Base-by-base conservation (phyloP, 2,888 invertebrate genomes). In the Clivina fossor region DNA sequence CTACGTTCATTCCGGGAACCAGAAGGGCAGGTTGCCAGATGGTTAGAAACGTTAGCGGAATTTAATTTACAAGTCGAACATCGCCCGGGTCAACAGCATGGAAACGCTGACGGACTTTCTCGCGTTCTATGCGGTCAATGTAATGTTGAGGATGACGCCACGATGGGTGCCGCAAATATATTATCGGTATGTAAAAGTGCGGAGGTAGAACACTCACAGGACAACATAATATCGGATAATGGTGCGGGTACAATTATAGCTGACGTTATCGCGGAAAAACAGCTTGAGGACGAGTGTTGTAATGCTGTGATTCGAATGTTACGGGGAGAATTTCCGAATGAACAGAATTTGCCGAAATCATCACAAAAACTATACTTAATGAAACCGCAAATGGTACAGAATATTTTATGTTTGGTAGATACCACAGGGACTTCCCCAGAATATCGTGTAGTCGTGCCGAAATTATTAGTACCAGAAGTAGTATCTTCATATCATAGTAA, bases 71-170 rank as follows among this genome's bases (percentile, higher is more conserved):
- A 60, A n/a, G 49, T 64, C 5, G n/a, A 48, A 3, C 58, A 62
- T 43, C 20, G 62, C 3, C 15, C 54, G 1, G 61, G 63, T 61
- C 63, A 2, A 44, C 26, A 3, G 35, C 16, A 1, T n/a, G 62
- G 18, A 41, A 37, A 0, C 64, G 64, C 64, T 0, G 64, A 66
- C 47, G 60, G 57, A 2, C 38, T 64, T 2, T 64, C 65, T 1
- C 41, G 63, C 30, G 33, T 64, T 20, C 63, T 61, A 3, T 63
- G 61, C 15, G 55, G 47, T 11, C 13, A 4, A 4, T n/a, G n/a
- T n/a, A n/a, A 28, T 8, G 28, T 8, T n/a, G 7, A 11, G 8
- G n/a, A n/a, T n/a, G n/a, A n/a, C n/a, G n/a, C n/a, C n/a, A n/a
- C n/a, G n/a, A n/a, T n/a, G n/a, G n/a, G n/a, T n/a, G n/a, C n/a